phyloP scores from a whole-genome alignment of 1,140 invertebrate species.

The Radopholus similis region DNA sequence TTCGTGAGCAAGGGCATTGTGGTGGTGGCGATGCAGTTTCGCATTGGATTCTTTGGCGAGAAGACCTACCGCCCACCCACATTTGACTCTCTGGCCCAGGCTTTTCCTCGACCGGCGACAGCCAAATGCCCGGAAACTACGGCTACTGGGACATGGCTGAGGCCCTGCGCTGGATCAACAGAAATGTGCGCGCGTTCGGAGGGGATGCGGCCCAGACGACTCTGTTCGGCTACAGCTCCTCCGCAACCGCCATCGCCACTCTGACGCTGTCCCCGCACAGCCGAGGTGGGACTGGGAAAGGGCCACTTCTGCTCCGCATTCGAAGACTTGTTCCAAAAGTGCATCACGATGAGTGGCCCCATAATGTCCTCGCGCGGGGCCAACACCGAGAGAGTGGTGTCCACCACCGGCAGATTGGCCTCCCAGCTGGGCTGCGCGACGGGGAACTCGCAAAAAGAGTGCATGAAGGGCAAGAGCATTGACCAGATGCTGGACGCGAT shows the following conservation, averaged over 20 bases:
- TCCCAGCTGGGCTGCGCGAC: constrained; percentile 22
- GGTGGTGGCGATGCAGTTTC: constrained; percentile 30
- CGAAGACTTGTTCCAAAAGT: constrained; percentile 38
- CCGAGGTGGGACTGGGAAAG: background rate
- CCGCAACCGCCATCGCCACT: constrained; percentile 3
- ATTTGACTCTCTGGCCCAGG: constrained; percentile 12
- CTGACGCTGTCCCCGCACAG: constrained; percentile 12
- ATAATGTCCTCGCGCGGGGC: constrained; percentile 24
- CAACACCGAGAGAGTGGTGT: constrained; percentile 22
- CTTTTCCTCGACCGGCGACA: constrained; percentile 23
- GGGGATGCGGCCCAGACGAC: constrained; percentile 60
- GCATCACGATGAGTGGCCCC: constrained; percentile 43
- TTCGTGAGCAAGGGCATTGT: constrained; percentile 21
- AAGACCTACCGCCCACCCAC: background rate
- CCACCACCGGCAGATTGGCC: constrained; percentile 27
- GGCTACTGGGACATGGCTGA: constrained; percentile 36
- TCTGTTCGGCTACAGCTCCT: constrained; percentile 60
- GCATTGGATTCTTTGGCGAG: constrained; percentile 31
- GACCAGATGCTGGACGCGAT: constrained; percentile 31
- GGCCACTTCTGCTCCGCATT: background rate
- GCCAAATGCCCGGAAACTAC: constrained; percentile 24
- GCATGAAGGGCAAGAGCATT: constrained; percentile 30
- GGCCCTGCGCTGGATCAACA: constrained; percentile 45
- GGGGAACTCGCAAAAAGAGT: constrained; percentile 24
- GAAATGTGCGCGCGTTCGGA: constrained; percentile 52